Evolutionary conservation across 2,888 invertebrate genomes (phyloP), one percentile per base, ranked within the genome.

Genomic region (Conops quadrifasciatus): DNA sequence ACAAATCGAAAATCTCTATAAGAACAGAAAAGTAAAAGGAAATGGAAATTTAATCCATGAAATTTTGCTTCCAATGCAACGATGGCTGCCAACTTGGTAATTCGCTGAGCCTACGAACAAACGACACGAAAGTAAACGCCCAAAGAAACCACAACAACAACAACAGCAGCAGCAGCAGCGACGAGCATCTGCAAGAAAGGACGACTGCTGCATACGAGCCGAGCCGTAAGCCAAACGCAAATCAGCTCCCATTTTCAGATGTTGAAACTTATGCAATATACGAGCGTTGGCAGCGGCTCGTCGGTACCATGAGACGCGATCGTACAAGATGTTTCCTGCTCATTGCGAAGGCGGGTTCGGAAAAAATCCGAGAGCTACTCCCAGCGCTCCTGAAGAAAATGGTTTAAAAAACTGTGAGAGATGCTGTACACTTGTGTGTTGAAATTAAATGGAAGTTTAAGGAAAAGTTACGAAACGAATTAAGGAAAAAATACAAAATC

Each of bases 251-350:
- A 19, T 36, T 60, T 58, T 21, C 49, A 11, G 36, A 15, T 21
- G 19, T 49, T 24, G 24, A 49, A 24, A 43, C 47, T 68, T 60
- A 62, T 68, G 68, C 68, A 62, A 68, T 60, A 13, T n/a, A n/a
- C n/a, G n/a, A 36, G 36, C n/a, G 36, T 36, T 36, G 9, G 36
- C 4, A 36, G 36, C 5, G 36, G 36, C 36, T 13, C 49, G 26
- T 68, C 72, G 73, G 75, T 76, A 81, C 78, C 75, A 83, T 82
- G 82, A 81, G 79, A 79, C 81, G 81, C 67, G 81, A 81, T 76
- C 82, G 82, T 78, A 83, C 82, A 72, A 83, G 82, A 83, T n/a
- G n/a, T n/a, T n/a, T n/a, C n/a, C n/a, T n/a, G n/a, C n/a, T n/a
- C n/a, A n/a, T n/a, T n/a, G n/a, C n/a, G n/a, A n/a, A n/a, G n/a